Base-by-base conservation (phyloP, 2,888 invertebrate species). In the Hemistola chrysoprasaria region DNA sequence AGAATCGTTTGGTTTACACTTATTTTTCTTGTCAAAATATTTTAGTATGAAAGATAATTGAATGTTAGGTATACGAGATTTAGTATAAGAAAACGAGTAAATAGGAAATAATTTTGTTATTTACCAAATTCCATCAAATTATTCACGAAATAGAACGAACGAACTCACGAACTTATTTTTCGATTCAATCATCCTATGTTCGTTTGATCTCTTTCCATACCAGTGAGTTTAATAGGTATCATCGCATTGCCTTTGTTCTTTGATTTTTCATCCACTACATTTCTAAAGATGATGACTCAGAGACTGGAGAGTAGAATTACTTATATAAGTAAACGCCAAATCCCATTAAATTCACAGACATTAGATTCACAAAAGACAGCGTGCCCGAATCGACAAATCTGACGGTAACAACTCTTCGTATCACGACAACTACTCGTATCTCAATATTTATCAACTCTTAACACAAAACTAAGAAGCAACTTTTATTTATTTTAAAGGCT, bases 191-290 rank as follows among this genome's bases (percentile, higher is more conserved):
- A 31, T 24, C 29, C 40, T 36, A 9, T 21, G 27, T 16, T 26
- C 30, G 46, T 52, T 50, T 48, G 44, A 55, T 55, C 50, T 43
- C 26, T 37, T 52, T 52, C 52, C 46, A 16, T 34, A 27, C 30
- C 47, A 36, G 34, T 48, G 46, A 10, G 24, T 39, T 46, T 48
- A 50, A 47, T 51, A 16, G 16, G 16, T 16, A 40, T 40, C 34
- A 35, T 37, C 37, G 11, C 34, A 30, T 46, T 37, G 34, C 8
- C 35, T 43, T 47, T 46, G 49, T 50, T 48, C 47, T 54, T 45
- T 51, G 50, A 47, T 45, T 51, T 47, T 45, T 22, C 30, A 42
- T 42, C 48, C 36, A 39, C 31, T 39, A 35, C 11, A 34, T 28
- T 22, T 29, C 24, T 35, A 39, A 34, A 29, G 43, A 29, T 29